A percentile compares a stretch with the other conserved stretches of the same genome.
phyloP scores from a whole-genome alignment of 2,888 invertebrate genomes.

The Philonicus albiceps region DNA sequence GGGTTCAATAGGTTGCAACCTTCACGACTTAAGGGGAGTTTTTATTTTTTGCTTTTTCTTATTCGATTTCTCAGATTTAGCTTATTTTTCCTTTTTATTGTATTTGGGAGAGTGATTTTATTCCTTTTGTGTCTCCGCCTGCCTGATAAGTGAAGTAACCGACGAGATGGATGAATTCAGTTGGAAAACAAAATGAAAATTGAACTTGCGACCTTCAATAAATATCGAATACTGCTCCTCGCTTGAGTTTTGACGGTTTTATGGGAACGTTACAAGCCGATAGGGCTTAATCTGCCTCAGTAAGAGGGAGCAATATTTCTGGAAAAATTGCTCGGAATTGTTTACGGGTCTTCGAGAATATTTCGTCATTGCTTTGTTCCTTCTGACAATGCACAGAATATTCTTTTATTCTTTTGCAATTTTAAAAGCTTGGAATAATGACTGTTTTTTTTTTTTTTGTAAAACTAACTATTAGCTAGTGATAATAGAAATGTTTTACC shows the following conservation, averaged over 20 bases:
- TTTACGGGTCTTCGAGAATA: neutral
- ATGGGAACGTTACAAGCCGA: neutral
- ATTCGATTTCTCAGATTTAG: neutral
- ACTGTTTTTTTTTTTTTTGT: no score
- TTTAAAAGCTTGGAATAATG: neutral
- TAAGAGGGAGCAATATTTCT: neutral
- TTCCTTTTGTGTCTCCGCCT: neutral
- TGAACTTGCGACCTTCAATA: neutral
- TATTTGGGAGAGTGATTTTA: neutral
- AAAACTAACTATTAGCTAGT: no score
- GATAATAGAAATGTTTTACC: neutral
- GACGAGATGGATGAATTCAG: neutral
- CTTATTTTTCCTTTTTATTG: neutral
- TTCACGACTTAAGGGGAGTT: conserved; percentile 6
- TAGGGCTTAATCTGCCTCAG: neutral
- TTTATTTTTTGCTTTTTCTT: neutral
- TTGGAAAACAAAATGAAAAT: neutral
- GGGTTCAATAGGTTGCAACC: conserved; percentile 24
- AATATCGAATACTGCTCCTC: neutral
- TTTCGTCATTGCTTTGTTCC: neutral
- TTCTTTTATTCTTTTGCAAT: neutral
- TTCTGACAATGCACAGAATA: neutral
- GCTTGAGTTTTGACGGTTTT: neutral
- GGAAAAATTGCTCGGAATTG: neutral
- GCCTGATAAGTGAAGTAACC: neutral